phyloP scores from a whole-genome alignment of 2,797 vertebrate species.

The Oceanodroma leucorhoa region DNA sequence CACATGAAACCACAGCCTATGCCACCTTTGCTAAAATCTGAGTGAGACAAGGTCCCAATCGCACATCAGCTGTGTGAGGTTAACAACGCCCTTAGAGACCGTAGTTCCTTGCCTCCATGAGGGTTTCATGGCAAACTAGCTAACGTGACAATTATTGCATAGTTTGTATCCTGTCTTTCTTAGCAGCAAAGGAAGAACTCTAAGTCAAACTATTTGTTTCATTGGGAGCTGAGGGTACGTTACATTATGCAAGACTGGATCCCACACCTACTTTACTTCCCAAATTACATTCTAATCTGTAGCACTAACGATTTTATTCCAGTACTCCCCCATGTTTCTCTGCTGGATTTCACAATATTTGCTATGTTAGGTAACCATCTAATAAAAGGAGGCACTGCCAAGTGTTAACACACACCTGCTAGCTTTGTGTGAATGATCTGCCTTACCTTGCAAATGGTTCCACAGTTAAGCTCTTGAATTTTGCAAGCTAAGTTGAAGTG shows the following conservation, averaged over 20 bases:
- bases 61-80: background rate
- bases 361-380: background rate
- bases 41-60: background rate
- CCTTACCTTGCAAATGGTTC: background rate
- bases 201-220: background rate
- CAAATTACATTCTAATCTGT: background rate
- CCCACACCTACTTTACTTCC: background rate
- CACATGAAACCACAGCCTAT: background rate
- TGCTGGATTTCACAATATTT: background rate
- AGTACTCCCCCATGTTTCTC: background rate
- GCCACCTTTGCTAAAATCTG: background rate
- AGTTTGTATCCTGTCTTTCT: background rate
- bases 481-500: background rate
- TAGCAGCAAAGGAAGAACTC: background rate
- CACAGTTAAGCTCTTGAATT: background rate
- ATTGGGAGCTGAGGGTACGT: accelerated
- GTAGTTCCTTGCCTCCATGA: background rate
- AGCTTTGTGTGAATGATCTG: background rate
- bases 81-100: accelerated
- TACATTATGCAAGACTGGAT: background rate
- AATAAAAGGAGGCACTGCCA: background rate
- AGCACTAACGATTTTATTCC: background rate
- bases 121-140: background rate
- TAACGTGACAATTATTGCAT: background rate
- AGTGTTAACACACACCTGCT: background rate